Evolutionary conservation across 2,113 vertebrate species (phyloP).

Genomic region (Grammomys surdaster): DNA sequence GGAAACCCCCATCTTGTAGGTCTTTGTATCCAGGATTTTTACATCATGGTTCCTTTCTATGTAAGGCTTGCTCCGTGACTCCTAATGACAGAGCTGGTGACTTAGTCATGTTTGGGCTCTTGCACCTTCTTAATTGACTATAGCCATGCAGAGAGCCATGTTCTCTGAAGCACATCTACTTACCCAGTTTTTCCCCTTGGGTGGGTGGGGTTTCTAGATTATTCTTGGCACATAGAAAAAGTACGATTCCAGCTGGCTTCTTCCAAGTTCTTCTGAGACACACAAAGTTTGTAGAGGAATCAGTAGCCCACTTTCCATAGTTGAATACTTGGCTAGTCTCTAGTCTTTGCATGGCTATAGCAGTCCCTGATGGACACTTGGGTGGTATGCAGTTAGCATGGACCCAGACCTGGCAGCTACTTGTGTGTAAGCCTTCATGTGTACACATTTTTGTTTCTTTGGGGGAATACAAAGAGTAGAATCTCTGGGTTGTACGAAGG

Average conservation of each 20-base stretch:
- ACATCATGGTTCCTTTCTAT: background rate
- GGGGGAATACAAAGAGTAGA: background rate
- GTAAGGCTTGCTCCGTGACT: no score
- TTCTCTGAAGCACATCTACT: background rate
- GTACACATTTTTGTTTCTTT: background rate
- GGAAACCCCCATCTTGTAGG: background rate
- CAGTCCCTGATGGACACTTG: background rate
- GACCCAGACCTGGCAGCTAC: background rate
- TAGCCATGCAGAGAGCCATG: background rate
- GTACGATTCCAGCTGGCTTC: background rate
- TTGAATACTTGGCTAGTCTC: background rate
- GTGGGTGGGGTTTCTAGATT: background rate
- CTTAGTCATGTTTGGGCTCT: background rate
- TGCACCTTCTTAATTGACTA: background rate
- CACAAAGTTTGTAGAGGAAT: background rate
- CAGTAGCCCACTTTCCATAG: background rate
- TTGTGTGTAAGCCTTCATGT: background rate
- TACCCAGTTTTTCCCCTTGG: no score
- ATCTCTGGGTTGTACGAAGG: rapidly evolving
- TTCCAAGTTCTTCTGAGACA: background rate
- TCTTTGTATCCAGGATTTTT: background rate
- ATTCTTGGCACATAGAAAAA: background rate
- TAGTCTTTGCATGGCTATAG: background rate
- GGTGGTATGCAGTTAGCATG: background rate
- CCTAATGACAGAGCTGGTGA: background rate